Evolutionary conservation across 2,113 vertebrate species (phyloP).

Genomic region (Rana temporaria): DNA sequence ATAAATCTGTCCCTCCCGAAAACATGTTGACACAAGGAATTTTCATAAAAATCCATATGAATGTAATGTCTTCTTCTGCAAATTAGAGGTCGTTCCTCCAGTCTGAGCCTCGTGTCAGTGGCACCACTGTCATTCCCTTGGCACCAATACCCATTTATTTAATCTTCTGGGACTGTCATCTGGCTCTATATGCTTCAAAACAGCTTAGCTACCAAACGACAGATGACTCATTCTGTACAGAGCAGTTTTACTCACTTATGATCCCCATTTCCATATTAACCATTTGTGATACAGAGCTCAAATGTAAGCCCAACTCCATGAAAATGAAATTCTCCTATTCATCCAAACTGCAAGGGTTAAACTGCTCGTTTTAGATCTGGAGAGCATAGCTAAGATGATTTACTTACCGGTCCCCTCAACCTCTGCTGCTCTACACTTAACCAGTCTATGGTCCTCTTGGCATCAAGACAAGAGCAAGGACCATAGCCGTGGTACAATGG

Average conservation of each 20-base stretch:
- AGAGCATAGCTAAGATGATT: too few species aligned
- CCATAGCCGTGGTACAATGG: too few species aligned
- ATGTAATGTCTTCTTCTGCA: too few species aligned
- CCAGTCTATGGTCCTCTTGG: too few species aligned
- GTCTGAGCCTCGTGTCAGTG: neutral
- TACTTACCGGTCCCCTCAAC: too few species aligned
- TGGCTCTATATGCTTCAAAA: slow-evolving; percentile 1
- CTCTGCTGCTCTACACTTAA: too few species aligned
- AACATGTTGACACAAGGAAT: neutral
- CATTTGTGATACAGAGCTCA: too few species aligned
- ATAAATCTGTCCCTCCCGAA: slow-evolving; percentile 8
- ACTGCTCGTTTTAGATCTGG: too few species aligned
- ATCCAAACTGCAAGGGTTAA: too few species aligned
- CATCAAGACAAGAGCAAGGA: too few species aligned
- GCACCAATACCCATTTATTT: neutral
- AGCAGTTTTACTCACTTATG: neutral
- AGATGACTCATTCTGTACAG: slow-evolving; percentile 6
- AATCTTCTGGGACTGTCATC: neutral
- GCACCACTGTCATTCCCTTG: neutral
- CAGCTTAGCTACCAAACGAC: neutral
- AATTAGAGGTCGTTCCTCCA: neutral
- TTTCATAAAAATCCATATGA: neutral
- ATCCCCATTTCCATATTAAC: neutral
- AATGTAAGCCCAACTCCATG: too few species aligned
- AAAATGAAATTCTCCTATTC: too few species aligned